A percentile compares a stretch with the other conserved stretches of the same genome.
Evolutionary conservation across 2,888 invertebrate genomes (phyloP).

Genomic region (Neelides folsomi): DNA sequence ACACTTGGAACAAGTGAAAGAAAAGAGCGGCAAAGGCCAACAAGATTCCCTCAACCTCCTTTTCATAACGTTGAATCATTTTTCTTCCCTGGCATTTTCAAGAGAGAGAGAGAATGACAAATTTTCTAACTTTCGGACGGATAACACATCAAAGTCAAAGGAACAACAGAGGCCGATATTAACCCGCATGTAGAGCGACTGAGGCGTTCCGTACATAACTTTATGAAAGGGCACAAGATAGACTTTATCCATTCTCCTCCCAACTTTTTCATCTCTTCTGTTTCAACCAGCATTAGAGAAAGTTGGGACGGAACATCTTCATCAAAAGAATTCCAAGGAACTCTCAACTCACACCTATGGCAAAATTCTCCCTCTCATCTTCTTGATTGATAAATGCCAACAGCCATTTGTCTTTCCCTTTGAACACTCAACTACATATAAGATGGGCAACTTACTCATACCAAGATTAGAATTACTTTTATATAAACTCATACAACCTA

Average conservation of each 20-base stretch:
- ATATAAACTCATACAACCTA: too few species aligned
- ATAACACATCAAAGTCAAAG: conserved; percentile 8
- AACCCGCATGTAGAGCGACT: conserved; percentile 2
- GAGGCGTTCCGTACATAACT: too few species aligned
- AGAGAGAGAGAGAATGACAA: conserved; percentile 6
- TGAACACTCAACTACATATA: too few species aligned
- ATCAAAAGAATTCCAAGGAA: too few species aligned
- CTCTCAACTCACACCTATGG: conserved; percentile 3
- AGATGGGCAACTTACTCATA: too few species aligned
- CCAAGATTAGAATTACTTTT: too few species aligned
- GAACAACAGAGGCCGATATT: conserved; percentile 7
- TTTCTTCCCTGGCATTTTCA: conserved; percentile 9
- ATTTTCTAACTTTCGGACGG: conserved; percentile 9
- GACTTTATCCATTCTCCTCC: too few species aligned
- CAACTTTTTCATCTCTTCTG: too few species aligned
- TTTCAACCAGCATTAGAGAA: too few species aligned
- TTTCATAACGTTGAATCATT: conserved; percentile 8
- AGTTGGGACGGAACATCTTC: too few species aligned
- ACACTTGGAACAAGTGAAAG: background rate
- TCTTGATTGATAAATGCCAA: conserved; percentile 13
- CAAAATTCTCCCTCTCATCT: conserved; percentile 7
- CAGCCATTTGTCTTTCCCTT: conserved; percentile 6
- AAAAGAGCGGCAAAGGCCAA: background rate
- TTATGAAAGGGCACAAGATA: too few species aligned
- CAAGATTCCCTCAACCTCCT: background rate